Conservation (phyloP, 2,797 vertebrate genomes). For the Lagodon rhomboides region DNA sequence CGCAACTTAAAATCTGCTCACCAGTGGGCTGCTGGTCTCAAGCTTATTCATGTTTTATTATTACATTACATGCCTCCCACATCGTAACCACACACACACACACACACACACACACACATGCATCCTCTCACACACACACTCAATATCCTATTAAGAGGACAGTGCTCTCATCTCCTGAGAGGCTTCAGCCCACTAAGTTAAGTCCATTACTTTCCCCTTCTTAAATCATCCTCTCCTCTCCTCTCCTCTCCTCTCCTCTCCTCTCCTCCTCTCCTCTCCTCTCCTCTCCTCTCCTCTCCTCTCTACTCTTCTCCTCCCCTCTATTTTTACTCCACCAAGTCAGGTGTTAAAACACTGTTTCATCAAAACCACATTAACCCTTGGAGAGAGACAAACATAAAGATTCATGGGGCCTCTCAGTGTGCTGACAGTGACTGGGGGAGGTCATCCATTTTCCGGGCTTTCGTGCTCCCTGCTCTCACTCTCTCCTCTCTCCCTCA, state of each 20-base stretch:
- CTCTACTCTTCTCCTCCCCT: constrained; percentile 25
- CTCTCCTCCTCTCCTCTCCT: background rate
- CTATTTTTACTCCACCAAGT: constrained; percentile 57
- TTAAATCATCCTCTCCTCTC: constrained; percentile 62
- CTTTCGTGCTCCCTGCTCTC: constrained; percentile 34
- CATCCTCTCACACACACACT: constrained; percentile 63
- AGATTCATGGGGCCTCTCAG: constrained; percentile 74
- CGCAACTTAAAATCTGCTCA: constrained; percentile 74
- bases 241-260: constrained; percentile 2
- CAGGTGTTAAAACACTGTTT: constrained; percentile 78
- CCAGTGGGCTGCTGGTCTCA: constrained; percentile 69
- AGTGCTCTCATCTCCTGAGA: constrained; percentile 74
- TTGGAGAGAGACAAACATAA: constrained; percentile 72
- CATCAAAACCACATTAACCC: constrained; percentile 81
- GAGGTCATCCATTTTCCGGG: constrained; percentile 70
- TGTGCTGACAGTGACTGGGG: constrained; percentile 68
- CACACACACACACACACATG: constrained; percentile 64
- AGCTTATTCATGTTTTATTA: constrained; percentile 79
- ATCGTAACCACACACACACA: constrained; percentile 63
- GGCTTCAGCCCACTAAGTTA: constrained; percentile 70
- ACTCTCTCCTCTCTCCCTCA: constrained; percentile 8
- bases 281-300: constrained; percentile 5
- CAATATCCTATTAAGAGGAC: constrained; percentile 78
- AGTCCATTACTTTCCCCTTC: constrained; percentile 73
- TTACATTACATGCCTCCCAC: constrained; percentile 77